Base-by-base conservation (phyloP, 23 tunicate genomes). In the Halocynthia aurantium region DNA sequence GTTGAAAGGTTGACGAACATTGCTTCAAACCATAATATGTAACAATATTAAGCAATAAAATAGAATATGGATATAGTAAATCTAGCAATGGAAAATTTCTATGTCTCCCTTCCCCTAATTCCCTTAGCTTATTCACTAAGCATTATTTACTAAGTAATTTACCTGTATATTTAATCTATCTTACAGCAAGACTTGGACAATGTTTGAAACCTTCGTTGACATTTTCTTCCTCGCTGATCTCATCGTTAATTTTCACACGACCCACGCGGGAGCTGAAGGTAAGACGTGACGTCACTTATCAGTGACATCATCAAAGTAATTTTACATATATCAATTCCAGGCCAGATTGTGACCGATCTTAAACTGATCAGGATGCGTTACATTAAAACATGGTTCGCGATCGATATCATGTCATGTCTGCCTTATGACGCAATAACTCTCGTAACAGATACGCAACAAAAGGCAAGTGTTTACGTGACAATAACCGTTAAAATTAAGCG, bases 401-500 rank as follows among this genome's bases (percentile, higher is more conserved):
- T 84, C 49, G 96, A 89, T 52, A 22, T 89, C 13, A 51, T 89
- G 68, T 76, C 96, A 7, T 80, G 88, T 57, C 55, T 89, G 10
- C 96, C 96, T 6, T 84, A 80, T 57, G 96, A 89, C 76, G 84
- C 85, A 8, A 55, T 89, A 9, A 73, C 76, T 13, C 17, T 84
- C 9, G n/a, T 76, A 9, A 11, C 69, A 4, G 44, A 31, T 31
- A 31, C 44, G 44, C 44, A 31, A 31, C 44, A 53, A 80, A 0
- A 77, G 73, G 55, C 77, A 86, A 77, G 92, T 86, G 53, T 67
- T 15, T 22, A 67, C 12, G 22, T 11, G 2, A 67, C 19, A 15
- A 5, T 20, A 50, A 20, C 49, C 5, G 31, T n/a, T 5, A 0
- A 22, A 54, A n/a, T 52, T 8, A 6, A 17, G 6, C 12, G 51